A percentile compares a stretch with the other conserved stretches of the same genome.
Conservation (phyloP, 2,113 vertebrate species). For the Bos javanicus region DNA sequence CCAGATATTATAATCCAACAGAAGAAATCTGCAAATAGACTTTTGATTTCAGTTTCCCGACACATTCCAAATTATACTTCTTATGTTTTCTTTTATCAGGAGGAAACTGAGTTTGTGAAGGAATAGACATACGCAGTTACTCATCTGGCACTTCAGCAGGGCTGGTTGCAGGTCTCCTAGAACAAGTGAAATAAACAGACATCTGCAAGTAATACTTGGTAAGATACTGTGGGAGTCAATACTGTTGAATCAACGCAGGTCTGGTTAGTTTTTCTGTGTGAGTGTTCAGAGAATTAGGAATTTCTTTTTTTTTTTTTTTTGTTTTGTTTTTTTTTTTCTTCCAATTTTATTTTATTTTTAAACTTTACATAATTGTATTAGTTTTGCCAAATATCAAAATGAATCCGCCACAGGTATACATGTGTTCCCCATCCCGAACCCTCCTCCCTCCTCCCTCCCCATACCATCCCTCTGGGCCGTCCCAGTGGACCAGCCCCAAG, state of each 20-base stretch:
- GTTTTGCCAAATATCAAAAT: too few species aligned
- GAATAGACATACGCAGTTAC: neutral
- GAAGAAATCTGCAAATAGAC: neutral
- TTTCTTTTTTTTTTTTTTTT: too few species aligned
- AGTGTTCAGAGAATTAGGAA: neutral
- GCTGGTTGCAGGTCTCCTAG: neutral
- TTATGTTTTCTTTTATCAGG: neutral
- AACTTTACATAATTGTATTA: too few species aligned
- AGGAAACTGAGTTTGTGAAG: neutral
- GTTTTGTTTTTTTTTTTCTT: too few species aligned
- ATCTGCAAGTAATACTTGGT: neutral
- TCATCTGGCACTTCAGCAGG: neutral
- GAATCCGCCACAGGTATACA: too few species aligned
- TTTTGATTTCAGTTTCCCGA: neutral
- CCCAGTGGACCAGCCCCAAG: too few species aligned
- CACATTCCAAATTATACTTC: neutral
- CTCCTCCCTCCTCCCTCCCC: too few species aligned
- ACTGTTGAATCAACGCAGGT: fast-evolving
- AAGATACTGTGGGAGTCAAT: neutral
- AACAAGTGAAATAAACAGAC: neutral
- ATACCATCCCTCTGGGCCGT: too few species aligned
- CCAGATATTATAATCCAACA: neutral
- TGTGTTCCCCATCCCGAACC: too few species aligned
- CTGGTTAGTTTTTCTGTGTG: neutral
- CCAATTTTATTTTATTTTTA: too few species aligned